Evolutionary conservation across 2,113 vertebrate genomes (phyloP).

Genomic region (Gymnarchus niloticus): DNA sequence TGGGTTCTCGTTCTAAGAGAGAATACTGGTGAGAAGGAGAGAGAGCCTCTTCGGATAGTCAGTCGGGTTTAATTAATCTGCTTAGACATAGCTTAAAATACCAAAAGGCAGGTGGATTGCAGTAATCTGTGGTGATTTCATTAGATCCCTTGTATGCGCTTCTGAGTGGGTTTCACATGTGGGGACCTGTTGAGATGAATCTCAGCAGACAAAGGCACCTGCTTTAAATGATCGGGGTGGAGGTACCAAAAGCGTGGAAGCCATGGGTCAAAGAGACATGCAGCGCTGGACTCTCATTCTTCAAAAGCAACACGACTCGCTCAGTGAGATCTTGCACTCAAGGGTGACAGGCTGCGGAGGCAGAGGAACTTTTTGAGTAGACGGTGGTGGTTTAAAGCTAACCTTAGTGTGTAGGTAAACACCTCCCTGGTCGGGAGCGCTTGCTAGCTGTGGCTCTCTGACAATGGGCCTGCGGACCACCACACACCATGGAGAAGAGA

Average conservation of each 20-base stretch:
- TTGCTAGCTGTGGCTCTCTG: no score
- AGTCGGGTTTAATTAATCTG: background rate
- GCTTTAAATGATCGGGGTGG: background rate
- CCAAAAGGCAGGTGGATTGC: background rate
- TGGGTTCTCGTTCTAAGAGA: background rate
- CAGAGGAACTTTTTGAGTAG: background rate
- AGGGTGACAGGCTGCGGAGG: background rate
- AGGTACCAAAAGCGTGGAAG: background rate
- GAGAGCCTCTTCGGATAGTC: background rate
- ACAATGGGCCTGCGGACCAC: no score
- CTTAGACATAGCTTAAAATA: background rate
- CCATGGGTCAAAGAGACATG: background rate
- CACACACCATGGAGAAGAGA: background rate
- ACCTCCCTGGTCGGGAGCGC: background rate
- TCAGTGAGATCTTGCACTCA: background rate
- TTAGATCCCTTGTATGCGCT: slow-evolving; percentile 1
- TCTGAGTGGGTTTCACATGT: background rate
- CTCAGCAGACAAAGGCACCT: background rate
- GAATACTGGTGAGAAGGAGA: background rate
- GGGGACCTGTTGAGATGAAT: background rate
- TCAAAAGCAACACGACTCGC: background rate
- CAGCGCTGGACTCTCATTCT: background rate
- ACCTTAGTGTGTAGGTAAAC: background rate
- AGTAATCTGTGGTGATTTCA: background rate
- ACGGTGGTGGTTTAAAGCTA: background rate